A percentile compares a stretch with the other conserved stretches of the same genome.
Evolutionary conservation across 92 coral and sea anemone genomes (phyloP).

Genomic region (Palythoa grandis): DNA sequence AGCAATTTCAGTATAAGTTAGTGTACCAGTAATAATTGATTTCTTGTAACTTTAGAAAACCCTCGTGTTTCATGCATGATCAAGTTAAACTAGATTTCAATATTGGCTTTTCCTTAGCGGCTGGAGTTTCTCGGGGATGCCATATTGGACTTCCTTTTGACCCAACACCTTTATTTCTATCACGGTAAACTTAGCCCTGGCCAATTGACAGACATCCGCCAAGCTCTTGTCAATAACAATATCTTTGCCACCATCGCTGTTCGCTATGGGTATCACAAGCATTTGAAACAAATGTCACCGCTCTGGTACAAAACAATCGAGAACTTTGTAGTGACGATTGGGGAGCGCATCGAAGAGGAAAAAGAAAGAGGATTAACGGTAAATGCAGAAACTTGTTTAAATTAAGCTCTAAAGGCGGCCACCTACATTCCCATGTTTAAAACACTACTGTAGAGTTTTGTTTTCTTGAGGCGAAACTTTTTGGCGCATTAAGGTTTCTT

Average conservation of each 20-base stretch:
- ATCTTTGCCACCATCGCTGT: constrained; percentile 93
- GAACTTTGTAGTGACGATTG: constrained; percentile 68
- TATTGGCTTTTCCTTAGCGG: constrained; percentile 52
- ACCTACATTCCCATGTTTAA: background rate
- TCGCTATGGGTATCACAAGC: constrained; percentile 71
- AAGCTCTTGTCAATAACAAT: constrained; percentile 96
- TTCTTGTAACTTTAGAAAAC: too few species aligned
- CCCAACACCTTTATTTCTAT: constrained; percentile 86
- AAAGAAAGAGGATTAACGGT: constrained; percentile 41
- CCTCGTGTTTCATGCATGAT: background rate
- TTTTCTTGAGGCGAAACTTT: too few species aligned
- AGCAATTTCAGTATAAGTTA: too few species aligned
- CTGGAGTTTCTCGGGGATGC: constrained; percentile 99
- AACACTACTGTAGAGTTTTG: too few species aligned
- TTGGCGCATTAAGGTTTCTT: constrained; percentile 12
- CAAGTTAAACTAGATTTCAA: background rate
- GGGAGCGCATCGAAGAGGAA: constrained; percentile 55
- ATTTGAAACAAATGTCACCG: constrained; percentile 86
- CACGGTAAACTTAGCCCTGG: constrained; percentile 80
- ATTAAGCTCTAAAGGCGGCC: background rate
- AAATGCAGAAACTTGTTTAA: background rate
- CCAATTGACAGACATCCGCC: constrained; percentile 87
- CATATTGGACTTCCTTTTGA: constrained; percentile 87
- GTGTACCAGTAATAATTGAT: too few species aligned
- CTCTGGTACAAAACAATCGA: constrained; percentile 80